A percentile compares a stretch with the other conserved stretches of the same genome.
phyloP scores from a whole-genome alignment of 2,113 vertebrate species.

The Lota lota region DNA sequence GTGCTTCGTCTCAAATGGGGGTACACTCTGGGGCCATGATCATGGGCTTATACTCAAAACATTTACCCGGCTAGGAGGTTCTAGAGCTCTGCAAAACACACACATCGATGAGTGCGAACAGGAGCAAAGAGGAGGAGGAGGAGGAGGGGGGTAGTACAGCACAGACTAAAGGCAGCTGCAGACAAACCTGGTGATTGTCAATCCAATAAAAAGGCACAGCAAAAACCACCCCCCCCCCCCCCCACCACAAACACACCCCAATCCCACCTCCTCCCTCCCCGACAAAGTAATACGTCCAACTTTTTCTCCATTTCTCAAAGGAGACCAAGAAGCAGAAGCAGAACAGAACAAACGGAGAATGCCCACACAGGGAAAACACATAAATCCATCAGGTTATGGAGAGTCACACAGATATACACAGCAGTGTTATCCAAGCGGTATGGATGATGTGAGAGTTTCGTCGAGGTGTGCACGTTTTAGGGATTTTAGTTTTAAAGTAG shows the following conservation, averaged over 20 bases:
- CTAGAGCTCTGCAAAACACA: conserved; percentile 55
- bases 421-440: conserved; percentile 80
- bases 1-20: conserved; percentile 17
- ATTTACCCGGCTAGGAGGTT: conserved; percentile 79
- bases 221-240: conserved; percentile 39
- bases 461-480: background rate
- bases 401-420: conserved; percentile 77
- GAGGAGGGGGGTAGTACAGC: conserved; percentile 50
- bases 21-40: conserved; percentile 50
- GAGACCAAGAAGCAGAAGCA: conserved; percentile 76
- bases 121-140: conserved; percentile 62
- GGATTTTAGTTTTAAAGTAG: too few species aligned
- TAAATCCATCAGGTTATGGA: conserved; percentile 79
- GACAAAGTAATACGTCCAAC: conserved; percentile 44
- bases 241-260: background rate
- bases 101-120: conserved; percentile 56
- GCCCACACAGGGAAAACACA: conserved; percentile 61
- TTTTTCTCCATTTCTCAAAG: conserved; percentile 55
- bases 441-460: conserved; percentile 77
- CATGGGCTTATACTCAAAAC: conserved; percentile 98
- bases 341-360: conserved; percentile 65
- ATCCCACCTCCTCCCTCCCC: background rate
- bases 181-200: conserved; percentile 72
- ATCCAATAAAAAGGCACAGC: conserved; percentile 61
- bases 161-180: conserved; percentile 47